phyloP scores from a whole-genome alignment of 2,113 vertebrate species.

The Zosterops pallidus region DNA sequence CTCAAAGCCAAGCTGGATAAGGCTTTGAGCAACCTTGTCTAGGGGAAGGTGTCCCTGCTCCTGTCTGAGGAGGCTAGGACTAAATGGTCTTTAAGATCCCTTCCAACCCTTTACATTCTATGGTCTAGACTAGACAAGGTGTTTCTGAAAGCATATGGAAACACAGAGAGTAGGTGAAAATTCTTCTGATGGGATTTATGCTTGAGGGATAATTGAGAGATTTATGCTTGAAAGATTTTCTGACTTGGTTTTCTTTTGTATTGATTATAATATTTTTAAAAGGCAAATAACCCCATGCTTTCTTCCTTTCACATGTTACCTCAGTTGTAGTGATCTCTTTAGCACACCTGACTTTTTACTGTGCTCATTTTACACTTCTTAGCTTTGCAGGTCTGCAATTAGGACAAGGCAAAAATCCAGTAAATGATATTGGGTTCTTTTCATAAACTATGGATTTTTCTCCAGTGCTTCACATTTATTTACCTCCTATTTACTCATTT shows the following conservation, averaged over 20 bases:
- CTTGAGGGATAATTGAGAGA: not conserved
- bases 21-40: not conserved
- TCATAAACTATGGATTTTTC: not conserved
- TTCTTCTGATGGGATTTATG: not conserved
- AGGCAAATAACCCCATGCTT: not conserved
- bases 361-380: not conserved
- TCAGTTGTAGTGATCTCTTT: not conserved
- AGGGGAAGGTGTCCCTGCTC: not conserved
- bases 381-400: not conserved
- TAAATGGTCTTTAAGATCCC: not conserved
- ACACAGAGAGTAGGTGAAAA: not conserved
- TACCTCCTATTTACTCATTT: not conserved
- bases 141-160: not conserved
- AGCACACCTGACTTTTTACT: not conserved
- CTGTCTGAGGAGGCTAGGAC: not conserved
- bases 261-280: not conserved
- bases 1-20: not conserved
- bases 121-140: not conserved
- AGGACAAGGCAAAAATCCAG: not conserved
- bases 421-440: not conserved
- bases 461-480: not conserved
- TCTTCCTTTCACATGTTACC: not conserved
- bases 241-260: not conserved
- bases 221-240: not conserved
- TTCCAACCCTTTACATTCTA: not conserved